A percentile compares a stretch with the other conserved stretches of the same genome.
phyloP scores from a whole-genome alignment of 2,888 invertebrate species.

The Melipona bicolor region DNA sequence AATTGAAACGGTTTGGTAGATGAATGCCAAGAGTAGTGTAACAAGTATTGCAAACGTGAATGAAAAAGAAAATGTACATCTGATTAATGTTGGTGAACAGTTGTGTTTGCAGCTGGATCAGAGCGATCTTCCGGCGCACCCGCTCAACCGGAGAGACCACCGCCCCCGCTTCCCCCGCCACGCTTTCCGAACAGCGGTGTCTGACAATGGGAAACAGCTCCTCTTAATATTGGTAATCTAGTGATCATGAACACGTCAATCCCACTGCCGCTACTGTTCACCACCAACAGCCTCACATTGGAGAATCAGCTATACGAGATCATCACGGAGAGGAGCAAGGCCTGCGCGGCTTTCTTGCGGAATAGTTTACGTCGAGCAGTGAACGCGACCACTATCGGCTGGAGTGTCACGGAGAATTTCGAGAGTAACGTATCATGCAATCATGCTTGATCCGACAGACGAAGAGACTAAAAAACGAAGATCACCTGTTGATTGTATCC shows the following conservation, averaged over 20 bases:
- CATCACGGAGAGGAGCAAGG: conserved; percentile 86
- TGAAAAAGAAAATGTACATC: conserved; percentile 31
- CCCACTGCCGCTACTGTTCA: conserved; percentile 81
- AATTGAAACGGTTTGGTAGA: conserved; percentile 53
- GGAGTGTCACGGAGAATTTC: conserved; percentile 60
- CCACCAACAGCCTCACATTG: conserved; percentile 76
- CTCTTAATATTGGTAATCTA: conserved; percentile 86
- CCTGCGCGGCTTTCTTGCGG: conserved; percentile 89
- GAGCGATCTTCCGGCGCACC: conserved; percentile 93
- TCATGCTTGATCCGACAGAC: conserved; percentile 24
- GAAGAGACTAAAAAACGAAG: neutral
- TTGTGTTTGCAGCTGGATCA: conserved; percentile 90
- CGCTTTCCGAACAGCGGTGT: conserved; percentile 92
- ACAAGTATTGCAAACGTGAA: conserved; percentile 11
- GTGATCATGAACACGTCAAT: conserved; percentile 80
- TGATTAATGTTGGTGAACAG: conserved; percentile 75
- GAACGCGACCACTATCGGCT: conserved; percentile 54
- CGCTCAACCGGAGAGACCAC: conserved; percentile 90
- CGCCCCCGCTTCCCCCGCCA: conserved; percentile 93
- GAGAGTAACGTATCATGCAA: conserved; percentile 54
- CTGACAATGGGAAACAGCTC: conserved; percentile 90
- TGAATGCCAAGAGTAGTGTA: conserved; percentile 56
- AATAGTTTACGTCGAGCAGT: conserved; percentile 85
- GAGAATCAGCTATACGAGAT: conserved; percentile 81
- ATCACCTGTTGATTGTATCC: neutral